phyloP scores from a whole-genome alignment of 2,888 invertebrate species.

The Glyphotaelius pellucidus region DNA sequence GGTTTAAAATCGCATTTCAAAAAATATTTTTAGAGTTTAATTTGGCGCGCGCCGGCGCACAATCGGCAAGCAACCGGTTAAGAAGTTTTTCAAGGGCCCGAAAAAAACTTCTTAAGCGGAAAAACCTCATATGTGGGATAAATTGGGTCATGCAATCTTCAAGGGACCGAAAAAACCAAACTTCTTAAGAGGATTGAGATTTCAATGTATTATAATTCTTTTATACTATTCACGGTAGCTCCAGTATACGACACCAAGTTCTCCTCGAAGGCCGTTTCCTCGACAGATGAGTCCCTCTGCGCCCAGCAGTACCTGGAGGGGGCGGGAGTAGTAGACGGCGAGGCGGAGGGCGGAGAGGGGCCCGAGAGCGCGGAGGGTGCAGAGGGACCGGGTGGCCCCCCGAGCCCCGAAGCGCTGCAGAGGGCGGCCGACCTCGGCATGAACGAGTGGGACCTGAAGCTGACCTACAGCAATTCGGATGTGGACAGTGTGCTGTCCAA shows the following conservation, averaged over 20 bases:
- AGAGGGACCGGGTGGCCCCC: slow-evolving; percentile 33
- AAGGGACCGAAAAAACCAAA: too few relatives aligned
- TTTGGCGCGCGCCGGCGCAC: too few relatives aligned
- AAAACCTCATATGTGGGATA: too few relatives aligned
- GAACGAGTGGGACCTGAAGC: slow-evolving; percentile 65
- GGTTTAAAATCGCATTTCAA: too few relatives aligned
- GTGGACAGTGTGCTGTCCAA: slow-evolving; percentile 62
- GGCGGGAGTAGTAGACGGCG: slow-evolving; percentile 17
- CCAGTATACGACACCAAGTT: slow-evolving; percentile 59
- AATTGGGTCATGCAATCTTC: too few relatives aligned
- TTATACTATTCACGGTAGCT: slow-evolving; percentile 18
- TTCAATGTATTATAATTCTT: background rate
- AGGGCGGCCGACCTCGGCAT: slow-evolving; percentile 59
- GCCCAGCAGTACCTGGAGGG: slow-evolving; percentile 38
- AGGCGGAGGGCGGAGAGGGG: background rate
- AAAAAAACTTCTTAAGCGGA: too few relatives aligned
- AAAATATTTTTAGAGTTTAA: too few relatives aligned
- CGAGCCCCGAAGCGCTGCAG: slow-evolving; percentile 45
- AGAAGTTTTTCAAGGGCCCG: too few relatives aligned
- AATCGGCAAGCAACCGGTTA: too few relatives aligned
- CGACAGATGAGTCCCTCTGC: slow-evolving; percentile 58
- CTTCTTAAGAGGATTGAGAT: too few relatives aligned
- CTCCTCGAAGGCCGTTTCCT: slow-evolving; percentile 58
- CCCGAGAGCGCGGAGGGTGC: slow-evolving; percentile 20
- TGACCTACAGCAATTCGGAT: slow-evolving; percentile 61